Evolutionary conservation across 1,140 invertebrate species (phyloP).

Genomic region (Carposina sasakii): DNA sequence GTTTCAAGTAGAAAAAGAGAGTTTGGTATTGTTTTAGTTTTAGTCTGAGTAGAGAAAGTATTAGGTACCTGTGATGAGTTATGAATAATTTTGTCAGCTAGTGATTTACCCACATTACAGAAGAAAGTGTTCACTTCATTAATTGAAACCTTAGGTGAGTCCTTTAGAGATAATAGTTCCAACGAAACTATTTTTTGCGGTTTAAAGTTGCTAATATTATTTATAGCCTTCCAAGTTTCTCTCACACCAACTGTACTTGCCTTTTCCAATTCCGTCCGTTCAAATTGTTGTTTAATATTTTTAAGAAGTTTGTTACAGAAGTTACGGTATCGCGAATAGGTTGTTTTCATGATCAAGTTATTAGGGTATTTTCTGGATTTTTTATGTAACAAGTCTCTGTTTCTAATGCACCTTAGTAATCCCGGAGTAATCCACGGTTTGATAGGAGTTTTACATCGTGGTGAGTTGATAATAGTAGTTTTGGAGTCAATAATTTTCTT

Average conservation of each 20-base stretch:
- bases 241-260: constrained; percentile 12
- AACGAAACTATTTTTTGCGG: background rate
- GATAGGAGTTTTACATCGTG: background rate
- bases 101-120: background rate
- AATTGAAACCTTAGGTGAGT: background rate
- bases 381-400: constrained; percentile 18
- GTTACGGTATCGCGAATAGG: constrained; percentile 19
- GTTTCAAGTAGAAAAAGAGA: background rate
- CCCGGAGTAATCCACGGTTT: constrained; percentile 21
- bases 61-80: background rate
- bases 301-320: constrained; percentile 17
- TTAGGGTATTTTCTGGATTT: constrained; percentile 19
- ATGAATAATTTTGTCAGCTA: background rate
- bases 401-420: constrained; percentile 17
- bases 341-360: constrained; percentile 10
- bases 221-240: constrained; percentile 17
- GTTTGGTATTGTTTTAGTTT: background rate
- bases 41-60: background rate
- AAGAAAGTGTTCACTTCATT: background rate
- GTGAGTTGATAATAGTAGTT: background rate
- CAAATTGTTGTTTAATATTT: constrained; percentile 4
- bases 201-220: constrained; percentile 6
- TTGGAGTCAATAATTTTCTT: background rate
- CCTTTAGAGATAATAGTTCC: background rate
- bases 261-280: constrained; percentile 8